Conservation (phyloP, 2,797 vertebrate species). For the Sus cebifrons region DNA sequence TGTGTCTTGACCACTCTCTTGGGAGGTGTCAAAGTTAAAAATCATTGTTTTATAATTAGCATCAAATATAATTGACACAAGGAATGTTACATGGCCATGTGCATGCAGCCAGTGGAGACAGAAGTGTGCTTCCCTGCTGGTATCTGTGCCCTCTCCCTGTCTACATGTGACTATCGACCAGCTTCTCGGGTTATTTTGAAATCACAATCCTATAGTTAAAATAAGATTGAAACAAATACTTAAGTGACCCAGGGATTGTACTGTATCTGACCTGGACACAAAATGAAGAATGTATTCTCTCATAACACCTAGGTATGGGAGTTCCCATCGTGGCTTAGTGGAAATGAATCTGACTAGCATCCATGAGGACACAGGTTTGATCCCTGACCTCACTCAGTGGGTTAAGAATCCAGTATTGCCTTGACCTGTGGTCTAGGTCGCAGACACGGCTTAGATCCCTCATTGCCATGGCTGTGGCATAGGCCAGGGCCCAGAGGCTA, state of each 20-base stretch:
- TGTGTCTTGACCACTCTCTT: conserved; percentile 67
- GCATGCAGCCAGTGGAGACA: background rate
- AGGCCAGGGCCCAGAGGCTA: no score
- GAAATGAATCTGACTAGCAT: no score
- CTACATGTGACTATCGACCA: background rate
- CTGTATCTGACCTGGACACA: background rate
- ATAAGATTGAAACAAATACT: conserved; percentile 34
- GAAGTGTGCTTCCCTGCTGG: background rate
- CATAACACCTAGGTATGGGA: no score
- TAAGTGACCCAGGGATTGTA: background rate
- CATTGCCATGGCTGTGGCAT: no score
- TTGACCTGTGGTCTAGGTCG: no score
- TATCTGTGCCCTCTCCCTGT: no score
- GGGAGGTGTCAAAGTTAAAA: conserved; percentile 70
- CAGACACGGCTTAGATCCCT: no score
- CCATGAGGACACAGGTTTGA: no score
- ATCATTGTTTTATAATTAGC: conserved; percentile 77
- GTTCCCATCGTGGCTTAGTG: no score
- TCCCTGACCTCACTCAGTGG: no score
- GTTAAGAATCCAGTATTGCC: no score
- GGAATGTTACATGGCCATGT: background rate
- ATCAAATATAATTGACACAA: conserved; percentile 6
- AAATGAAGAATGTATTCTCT: background rate
- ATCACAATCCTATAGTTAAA: background rate
- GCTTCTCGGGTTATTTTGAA: background rate